These are phyloP conservation scores for Heliconius hermathena DNA, from an alignment of 1,140 invertebrate genomes.

Conservation along the genomic window DNA sequence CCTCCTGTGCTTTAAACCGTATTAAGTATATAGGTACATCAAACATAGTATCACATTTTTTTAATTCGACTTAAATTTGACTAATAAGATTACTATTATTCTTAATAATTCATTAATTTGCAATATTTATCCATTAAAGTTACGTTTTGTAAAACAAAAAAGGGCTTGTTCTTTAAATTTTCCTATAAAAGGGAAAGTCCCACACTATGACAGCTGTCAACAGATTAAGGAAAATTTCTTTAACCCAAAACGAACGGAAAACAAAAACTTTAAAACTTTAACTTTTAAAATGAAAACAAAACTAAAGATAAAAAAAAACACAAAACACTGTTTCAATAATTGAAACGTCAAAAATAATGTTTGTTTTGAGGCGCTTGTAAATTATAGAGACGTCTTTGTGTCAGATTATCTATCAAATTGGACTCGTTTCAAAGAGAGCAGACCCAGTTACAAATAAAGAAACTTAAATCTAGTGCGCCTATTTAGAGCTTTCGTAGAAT, in stretches of 20 bases:
- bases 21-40: too few species aligned
- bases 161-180: too few species aligned
- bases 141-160: too few species aligned
- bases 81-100: too few species aligned
- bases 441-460: constrained; percentile 47
- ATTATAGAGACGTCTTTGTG: constrained; percentile 22
- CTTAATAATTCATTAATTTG: too few species aligned
- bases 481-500: constrained; percentile 52
- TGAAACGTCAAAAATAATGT: constrained; percentile 19
- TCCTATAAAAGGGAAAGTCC: too few species aligned
- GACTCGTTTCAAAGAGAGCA: constrained; percentile 53
- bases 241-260: not conserved
- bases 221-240: not conserved
- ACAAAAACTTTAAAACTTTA: too few species aligned
- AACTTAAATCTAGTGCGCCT: constrained; percentile 53
- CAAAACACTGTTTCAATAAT: constrained; percentile 4
- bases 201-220: constrained; percentile 6
- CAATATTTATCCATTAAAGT: too few species aligned
- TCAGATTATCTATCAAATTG: constrained; percentile 40
- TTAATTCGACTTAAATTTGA: too few species aligned
- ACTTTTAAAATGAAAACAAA: not conserved
- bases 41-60: too few species aligned
- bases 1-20: too few species aligned
- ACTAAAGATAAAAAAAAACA: constrained; percentile 8
- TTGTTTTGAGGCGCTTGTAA: constrained; percentile 24